Conservation (phyloP, 2,113 vertebrate genomes). For the Sinocyclocheilus maitianheensis region DNA sequence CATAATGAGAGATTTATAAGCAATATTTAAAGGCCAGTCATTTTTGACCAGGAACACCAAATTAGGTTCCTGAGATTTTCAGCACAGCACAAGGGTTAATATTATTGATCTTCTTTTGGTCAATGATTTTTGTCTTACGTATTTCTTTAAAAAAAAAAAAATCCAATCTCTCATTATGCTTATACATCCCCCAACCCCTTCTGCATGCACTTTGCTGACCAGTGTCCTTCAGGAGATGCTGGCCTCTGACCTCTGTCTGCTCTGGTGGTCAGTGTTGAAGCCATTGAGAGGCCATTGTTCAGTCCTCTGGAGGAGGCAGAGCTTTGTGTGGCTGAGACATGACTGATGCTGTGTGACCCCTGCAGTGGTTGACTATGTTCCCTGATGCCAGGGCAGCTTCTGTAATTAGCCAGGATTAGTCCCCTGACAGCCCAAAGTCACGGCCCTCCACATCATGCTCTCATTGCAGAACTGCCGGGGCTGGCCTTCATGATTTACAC, state of each 20-base stretch:
- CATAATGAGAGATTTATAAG: no score
- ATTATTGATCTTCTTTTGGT: background rate
- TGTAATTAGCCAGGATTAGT: conserved; percentile 86
- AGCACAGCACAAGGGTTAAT: no score
- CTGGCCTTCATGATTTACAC: conserved; percentile 5
- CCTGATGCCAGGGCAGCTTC: conserved; percentile 57
- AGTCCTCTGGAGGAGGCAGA: conserved; percentile 34
- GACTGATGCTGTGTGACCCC: conserved; percentile 68
- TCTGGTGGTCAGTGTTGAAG: conserved; percentile 39
- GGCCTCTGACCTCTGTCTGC: conserved; percentile 39
- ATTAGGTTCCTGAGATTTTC: no score
- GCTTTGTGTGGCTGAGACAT: conserved; percentile 42
- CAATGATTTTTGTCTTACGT: background rate
- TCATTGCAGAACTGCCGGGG: background rate
- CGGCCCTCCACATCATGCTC: conserved; percentile 44
- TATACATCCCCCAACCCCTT: conserved; percentile 62
- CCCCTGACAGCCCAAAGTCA: conserved; percentile 71
- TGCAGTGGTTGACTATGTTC: conserved; percentile 66
- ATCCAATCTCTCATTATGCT: background rate
- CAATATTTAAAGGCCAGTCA: no score
- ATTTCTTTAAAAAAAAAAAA: background rate
- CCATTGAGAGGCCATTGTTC: conserved; percentile 48
- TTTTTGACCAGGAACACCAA: no score
- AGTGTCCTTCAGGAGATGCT: conserved; percentile 60
- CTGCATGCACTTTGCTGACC: conserved; percentile 21